These are phyloP conservation scores for Tragelaphus strepsiceros DNA, from an alignment of 2,113 vertebrate species.

Conservation along the genomic window DNA sequence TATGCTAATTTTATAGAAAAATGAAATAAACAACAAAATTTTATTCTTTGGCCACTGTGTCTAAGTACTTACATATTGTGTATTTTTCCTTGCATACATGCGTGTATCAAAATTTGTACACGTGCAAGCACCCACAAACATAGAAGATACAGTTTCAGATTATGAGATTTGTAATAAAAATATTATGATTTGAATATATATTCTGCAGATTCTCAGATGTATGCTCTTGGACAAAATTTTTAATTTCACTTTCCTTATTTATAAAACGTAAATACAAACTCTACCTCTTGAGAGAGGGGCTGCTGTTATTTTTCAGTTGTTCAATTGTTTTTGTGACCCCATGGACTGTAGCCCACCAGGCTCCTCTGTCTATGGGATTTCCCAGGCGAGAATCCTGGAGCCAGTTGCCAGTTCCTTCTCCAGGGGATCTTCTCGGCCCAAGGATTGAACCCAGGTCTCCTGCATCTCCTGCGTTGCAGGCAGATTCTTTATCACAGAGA, in stretches of 20 bases:
- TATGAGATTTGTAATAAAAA: not conserved
- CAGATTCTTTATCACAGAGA: not conserved
- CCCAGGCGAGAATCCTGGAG: not conserved
- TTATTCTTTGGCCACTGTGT: not conserved
- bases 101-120: not conserved
- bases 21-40: not conserved
- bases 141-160: not conserved
- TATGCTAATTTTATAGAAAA: constrained; percentile 10
- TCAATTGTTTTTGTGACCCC: not conserved
- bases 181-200: not conserved
- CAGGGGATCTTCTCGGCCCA: not conserved
- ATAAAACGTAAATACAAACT: not conserved
- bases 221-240: not conserved
- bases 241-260: not conserved
- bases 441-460: not conserved
- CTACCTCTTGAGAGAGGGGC: not conserved
- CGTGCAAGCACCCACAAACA: not conserved
- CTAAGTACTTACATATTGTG: not conserved
- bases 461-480: not conserved
- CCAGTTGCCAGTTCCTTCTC: not conserved
- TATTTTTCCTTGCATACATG: not conserved
- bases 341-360: not conserved
- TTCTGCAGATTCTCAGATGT: not conserved
- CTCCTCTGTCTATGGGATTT: not conserved
- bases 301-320: not conserved